phyloP scores from a whole-genome alignment of 2,113 vertebrate species.

The Plotosus lineatus region DNA sequence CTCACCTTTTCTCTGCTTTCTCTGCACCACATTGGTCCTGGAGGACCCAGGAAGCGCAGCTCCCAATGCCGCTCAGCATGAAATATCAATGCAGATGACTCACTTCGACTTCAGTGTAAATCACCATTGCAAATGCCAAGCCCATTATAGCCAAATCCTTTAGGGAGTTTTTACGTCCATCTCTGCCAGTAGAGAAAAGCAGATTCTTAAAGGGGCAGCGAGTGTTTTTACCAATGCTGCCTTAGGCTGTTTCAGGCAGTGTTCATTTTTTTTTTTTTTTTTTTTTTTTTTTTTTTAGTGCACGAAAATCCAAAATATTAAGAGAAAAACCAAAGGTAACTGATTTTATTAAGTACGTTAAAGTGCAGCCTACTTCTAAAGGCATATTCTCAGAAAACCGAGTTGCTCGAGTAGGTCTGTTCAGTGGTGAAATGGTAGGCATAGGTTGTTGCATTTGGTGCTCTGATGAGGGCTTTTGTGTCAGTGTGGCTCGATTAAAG shows the following conservation, averaged over 20 bases:
- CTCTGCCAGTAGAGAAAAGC: conserved; percentile 54
- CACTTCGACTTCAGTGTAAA: conserved; percentile 73
- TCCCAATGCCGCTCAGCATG: conserved; percentile 61
- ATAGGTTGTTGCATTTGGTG: conserved; percentile 48
- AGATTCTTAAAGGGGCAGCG: conserved; percentile 56
- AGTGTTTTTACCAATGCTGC: conserved; percentile 16
- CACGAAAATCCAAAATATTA: conserved; percentile 44
- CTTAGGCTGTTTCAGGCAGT: conserved; percentile 35
- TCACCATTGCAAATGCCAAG: conserved; percentile 76
- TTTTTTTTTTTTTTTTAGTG: conserved; percentile 38
- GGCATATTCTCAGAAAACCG: conserved; percentile 36
- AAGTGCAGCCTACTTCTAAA: conserved; percentile 35
- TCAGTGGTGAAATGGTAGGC: conserved; percentile 42
- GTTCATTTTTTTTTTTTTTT: conserved; percentile 38
- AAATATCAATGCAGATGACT: conserved; percentile 77
- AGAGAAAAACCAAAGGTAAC: conserved; percentile 30
- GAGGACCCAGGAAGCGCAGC: conserved; percentile 54
- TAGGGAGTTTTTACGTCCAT: conserved; percentile 67
- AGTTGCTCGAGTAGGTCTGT: conserved; percentile 42
- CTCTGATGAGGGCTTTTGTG: conserved; percentile 45
- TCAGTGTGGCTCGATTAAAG: conserved; percentile 42
- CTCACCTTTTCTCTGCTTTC: conserved; percentile 48
- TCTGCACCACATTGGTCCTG: conserved; percentile 48
- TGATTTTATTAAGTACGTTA: conserved; percentile 31
- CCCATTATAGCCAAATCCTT: conserved; percentile 72